Conservation (phyloP, 2,888 invertebrate species). For the Hyalella azteca region DNA sequence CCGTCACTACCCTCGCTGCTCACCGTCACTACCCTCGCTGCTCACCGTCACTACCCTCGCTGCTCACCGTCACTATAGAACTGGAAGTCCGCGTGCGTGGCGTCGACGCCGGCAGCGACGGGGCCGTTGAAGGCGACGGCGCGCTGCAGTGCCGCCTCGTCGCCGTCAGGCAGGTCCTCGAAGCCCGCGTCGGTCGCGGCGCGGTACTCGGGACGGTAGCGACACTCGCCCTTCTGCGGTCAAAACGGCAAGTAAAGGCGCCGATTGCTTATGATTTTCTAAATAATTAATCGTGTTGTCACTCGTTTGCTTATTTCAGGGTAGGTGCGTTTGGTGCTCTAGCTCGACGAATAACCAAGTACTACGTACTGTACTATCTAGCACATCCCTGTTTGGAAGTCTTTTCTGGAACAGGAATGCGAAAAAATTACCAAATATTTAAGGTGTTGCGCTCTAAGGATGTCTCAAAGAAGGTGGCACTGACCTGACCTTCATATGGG, state of each 20-base stretch:
- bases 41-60: not conserved
- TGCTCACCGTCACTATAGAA: constrained; percentile 69
- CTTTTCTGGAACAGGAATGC: no score
- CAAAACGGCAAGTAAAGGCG: no score
- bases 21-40: not conserved
- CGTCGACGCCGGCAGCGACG: constrained; percentile 87
- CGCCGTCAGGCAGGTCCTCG: constrained; percentile 75
- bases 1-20: not conserved
- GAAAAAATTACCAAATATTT: no score
- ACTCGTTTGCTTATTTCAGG: no score
- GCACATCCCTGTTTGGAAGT: no score
- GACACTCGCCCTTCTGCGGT: constrained; percentile 50
- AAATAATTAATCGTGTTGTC: no score
- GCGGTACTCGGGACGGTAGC: constrained; percentile 67
- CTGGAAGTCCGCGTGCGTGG: constrained; percentile 83
- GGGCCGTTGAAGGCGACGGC: constrained; percentile 87
- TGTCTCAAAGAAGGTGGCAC: no score
- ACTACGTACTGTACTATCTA: no score
- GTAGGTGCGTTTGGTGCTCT: no score
- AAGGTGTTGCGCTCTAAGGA: no score
- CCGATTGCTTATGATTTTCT: no score
- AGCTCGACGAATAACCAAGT: no score
- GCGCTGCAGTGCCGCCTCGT: constrained; percentile 75
- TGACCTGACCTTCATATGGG: constrained; percentile 76
- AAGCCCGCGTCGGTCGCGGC: constrained; percentile 85